Base-by-base conservation (phyloP, 2,888 invertebrate species). In the Zele albiditarsus region DNA sequence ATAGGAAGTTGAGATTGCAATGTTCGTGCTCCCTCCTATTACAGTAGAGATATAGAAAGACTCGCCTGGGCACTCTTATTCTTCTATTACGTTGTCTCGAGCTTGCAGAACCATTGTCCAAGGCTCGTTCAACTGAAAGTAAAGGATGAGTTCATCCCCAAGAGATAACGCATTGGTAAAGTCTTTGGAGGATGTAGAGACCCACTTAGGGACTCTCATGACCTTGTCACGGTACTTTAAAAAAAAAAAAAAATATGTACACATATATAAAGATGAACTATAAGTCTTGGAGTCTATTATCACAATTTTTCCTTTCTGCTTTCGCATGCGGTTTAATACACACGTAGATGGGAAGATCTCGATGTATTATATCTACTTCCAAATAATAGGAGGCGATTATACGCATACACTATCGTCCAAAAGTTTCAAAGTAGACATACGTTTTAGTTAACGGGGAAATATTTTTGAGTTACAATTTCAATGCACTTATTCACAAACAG, bases 1-100 rank as follows among this genome's bases (percentile, higher is more conserved):
- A 53, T 53, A 63, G 33, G 63, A 63, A 63, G 63, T 63, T 63
- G 38, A 63, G 33, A 63, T 63, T 63, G 63, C 63, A 63, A 63
- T 63, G 63, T 63, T 31, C 63, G 28, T 63, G 63, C n/a, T 33
- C 38, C 38, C 23, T 63, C 38, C 33, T 63, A 33, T 33, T 28
- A 31, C 12, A 28, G 60, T 63, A 38, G n/a, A 38, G 28, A 60
- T 60, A 60, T 60, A 60, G 63, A 63, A 38, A 38, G 63, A 63
- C 63, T 63, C 31, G 28, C 16, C 5, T 63, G 63, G 63, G 33
- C 38, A 20, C 33, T 63, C 33, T 63, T 63, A 63, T 33, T 63
- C 63, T 38, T 63, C 63, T 63, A 38, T 63, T 63, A 63, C 38
- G 10, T n/a, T 33, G 33, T 33, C 63, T 63, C 16, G 33, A 63